phyloP scores from a whole-genome alignment of 2,113 vertebrate species.

The Jaculus jaculus region DNA sequence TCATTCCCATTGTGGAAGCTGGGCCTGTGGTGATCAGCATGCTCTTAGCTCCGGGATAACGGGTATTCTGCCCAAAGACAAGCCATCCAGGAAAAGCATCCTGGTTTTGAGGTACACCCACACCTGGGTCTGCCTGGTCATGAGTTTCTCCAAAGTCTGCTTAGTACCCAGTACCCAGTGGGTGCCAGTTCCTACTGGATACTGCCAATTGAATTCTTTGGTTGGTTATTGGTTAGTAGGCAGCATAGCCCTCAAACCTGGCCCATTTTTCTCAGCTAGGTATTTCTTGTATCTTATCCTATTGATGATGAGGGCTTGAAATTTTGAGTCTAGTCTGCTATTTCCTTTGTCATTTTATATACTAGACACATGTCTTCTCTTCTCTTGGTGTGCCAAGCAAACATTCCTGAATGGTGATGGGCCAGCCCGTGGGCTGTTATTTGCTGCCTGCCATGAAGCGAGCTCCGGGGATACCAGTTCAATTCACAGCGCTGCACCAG shows the following conservation, averaged over 20 bases:
- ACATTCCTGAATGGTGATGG: neutral
- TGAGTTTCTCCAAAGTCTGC: neutral
- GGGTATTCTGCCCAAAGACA: neutral
- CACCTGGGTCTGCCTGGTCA: neutral
- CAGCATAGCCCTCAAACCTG: neutral
- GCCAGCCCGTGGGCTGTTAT: neutral
- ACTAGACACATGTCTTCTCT: neutral
- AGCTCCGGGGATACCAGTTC: fast-evolving
- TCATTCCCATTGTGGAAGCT: neutral
- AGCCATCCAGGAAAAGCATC: too few relatives aligned
- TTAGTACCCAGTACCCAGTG: neutral
- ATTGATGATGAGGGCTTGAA: neutral
- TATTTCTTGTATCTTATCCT: neutral
- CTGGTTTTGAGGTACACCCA: neutral
- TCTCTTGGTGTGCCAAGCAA: neutral
- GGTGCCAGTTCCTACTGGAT: neutral
- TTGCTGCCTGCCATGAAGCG: neutral
- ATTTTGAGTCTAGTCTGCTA: neutral
- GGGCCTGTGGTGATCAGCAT: neutral
- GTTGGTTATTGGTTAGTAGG: neutral
- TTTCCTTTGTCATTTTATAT: neutral
- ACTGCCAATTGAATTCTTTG: too few relatives aligned
- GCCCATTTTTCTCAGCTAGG: neutral
- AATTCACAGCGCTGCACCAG: neutral
- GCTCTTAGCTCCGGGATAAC: neutral